phyloP scores from a whole-genome alignment of 1,140 invertebrate genomes.

The Drosophila asahinai region DNA sequence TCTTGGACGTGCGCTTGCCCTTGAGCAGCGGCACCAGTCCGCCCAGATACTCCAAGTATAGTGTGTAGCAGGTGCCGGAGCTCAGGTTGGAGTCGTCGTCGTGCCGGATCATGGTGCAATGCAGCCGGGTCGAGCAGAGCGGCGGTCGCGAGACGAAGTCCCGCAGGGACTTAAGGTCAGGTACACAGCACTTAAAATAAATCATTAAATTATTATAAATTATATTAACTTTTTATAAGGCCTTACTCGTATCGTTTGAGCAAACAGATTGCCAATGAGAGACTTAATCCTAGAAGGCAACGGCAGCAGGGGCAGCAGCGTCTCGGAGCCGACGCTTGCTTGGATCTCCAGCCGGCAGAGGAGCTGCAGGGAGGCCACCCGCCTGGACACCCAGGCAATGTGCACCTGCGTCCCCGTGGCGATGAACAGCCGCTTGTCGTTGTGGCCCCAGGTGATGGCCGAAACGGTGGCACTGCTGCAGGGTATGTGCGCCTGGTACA shows the following conservation, averaged over 20 bases:
- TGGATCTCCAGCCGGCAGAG: slow-evolving; percentile 92
- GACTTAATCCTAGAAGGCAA: slow-evolving; percentile 94
- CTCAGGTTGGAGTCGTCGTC: slow-evolving; percentile 90
- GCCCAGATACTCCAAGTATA: slow-evolving; percentile 98
- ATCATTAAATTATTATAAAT: too few species aligned
- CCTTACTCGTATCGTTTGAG: slow-evolving; percentile 96
- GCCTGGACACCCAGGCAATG: slow-evolving; percentile 96
- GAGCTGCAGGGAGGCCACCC: slow-evolving; percentile 95
- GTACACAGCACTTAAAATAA: slow-evolving; percentile 94
- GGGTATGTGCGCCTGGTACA: slow-evolving; percentile 92
- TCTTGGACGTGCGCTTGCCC: slow-evolving; percentile 97
- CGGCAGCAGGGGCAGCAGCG: slow-evolving; percentile 90
- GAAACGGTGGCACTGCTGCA: slow-evolving; percentile 91
- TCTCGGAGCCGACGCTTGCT: slow-evolving; percentile 87
- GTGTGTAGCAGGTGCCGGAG: slow-evolving; percentile 94
- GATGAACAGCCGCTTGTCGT: slow-evolving; percentile 96
- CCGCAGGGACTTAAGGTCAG: slow-evolving; percentile 93
- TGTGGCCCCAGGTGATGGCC: slow-evolving; percentile 98
- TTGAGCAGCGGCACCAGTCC: slow-evolving; percentile 98
- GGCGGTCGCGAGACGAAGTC: slow-evolving; percentile 97
- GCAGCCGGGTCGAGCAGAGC: slow-evolving; percentile 92
- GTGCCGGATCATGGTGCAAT: slow-evolving; percentile 98
- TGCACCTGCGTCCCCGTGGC: slow-evolving; percentile 95
- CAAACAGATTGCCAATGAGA: slow-evolving; percentile 95
- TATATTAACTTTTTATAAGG: too few species aligned